Percentiles rank a stretch among this genome's conserved stretches.
Conservation (phyloP, 2,113 vertebrate genomes). For the Urocitellus parryii region DNA sequence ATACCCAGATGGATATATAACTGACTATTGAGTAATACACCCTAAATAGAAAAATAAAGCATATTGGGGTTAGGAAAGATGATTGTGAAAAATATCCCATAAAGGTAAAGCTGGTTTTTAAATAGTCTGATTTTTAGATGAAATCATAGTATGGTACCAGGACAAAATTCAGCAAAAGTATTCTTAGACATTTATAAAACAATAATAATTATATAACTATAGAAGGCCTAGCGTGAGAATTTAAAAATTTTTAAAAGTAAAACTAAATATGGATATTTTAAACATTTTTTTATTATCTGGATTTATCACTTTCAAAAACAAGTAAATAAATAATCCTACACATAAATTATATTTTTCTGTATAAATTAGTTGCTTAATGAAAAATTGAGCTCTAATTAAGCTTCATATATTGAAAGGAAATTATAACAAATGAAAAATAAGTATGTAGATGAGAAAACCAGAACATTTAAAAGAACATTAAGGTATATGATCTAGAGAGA, state of each 20-base stretch:
- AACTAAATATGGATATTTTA: not conserved
- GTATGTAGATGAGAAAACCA: not conserved
- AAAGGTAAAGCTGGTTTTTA: not conserved
- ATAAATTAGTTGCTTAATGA: not conserved
- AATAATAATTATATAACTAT: not conserved
- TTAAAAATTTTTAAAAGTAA: not conserved
- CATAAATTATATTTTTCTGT: not conserved
- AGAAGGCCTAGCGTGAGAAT: not conserved
- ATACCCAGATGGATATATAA: not conserved
- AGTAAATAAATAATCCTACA: not conserved
- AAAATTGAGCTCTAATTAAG: not conserved
- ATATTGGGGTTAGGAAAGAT: not conserved
- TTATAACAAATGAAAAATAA: not conserved
- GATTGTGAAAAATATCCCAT: not conserved
- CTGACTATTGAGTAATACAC: not conserved
- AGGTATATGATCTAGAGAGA: not conserved
- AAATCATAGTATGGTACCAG: not conserved
- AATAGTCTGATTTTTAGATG: not conserved
- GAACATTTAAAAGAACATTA: not conserved
- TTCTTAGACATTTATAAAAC: not conserved
- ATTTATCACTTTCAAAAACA: not conserved
- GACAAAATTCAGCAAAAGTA: not conserved
- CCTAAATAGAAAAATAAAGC: not conserved
- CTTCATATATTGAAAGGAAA: not conserved
- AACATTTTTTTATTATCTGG: not conserved